Evolutionary conservation across 2,797 vertebrate species (phyloP).

Genomic region (Falco peregrinus): DNA sequence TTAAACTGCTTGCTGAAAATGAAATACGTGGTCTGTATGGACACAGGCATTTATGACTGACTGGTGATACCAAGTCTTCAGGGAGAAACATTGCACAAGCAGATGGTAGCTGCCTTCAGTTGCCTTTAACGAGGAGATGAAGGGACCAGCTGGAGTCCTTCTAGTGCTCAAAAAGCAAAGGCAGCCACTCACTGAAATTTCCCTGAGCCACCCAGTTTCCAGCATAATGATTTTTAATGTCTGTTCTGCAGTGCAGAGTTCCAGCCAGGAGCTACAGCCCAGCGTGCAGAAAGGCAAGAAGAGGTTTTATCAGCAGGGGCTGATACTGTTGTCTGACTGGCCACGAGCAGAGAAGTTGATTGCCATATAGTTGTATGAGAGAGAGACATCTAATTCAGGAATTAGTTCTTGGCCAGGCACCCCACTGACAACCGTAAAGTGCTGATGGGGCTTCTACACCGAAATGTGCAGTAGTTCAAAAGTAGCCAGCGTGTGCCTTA

Average conservation of each 20-base stretch:
- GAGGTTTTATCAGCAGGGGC: not conserved
- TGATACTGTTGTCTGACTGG: not conserved
- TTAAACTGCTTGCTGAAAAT: not conserved
- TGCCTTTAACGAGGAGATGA: not conserved
- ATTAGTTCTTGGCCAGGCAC: not conserved
- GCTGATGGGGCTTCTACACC: not conserved
- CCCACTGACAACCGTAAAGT: not conserved
- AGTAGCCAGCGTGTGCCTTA: not conserved
- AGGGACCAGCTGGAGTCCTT: not conserved
- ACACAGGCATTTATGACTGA: not conserved
- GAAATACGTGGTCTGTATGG: not conserved
- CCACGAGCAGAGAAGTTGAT: not conserved
- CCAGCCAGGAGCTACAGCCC: not conserved
- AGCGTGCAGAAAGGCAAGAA: not conserved
- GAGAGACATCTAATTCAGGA: not conserved
- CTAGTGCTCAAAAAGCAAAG: not conserved
- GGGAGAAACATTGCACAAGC: not conserved
- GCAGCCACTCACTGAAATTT: not conserved
- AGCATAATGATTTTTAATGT: not conserved
- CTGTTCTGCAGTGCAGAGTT: not conserved
- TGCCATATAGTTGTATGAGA: not conserved
- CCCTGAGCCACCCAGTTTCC: not conserved
- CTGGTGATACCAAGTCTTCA: not conserved
- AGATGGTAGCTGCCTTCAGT: conserved; percentile 31
- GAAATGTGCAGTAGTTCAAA: not conserved